Evolutionary conservation across 2,113 vertebrate species (phyloP).

Genomic region (Phainopepla nitens): DNA sequence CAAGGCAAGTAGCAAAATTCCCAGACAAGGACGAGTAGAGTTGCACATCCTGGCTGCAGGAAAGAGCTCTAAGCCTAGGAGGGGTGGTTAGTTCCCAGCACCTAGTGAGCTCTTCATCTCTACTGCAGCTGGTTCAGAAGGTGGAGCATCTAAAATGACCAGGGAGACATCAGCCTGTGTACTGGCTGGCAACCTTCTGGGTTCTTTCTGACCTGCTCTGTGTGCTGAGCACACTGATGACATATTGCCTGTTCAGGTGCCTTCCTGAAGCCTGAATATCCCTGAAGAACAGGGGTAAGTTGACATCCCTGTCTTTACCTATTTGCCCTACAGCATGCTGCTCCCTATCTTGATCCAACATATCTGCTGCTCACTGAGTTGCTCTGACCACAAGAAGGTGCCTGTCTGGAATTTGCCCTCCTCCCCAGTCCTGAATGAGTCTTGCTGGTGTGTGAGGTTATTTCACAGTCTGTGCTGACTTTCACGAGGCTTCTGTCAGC

Average conservation of each 20-base stretch:
- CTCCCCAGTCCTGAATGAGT: background rate
- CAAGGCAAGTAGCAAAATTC: rapidly evolving
- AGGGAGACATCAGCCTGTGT: background rate
- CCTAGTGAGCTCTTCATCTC: background rate
- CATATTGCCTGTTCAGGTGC: background rate
- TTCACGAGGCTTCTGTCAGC: background rate
- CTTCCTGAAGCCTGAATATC: background rate
- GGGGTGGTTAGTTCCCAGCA: no score
- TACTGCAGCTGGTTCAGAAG: background rate
- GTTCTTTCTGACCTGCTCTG: background rate
- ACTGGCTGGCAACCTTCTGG: background rate
- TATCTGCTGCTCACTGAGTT: background rate
- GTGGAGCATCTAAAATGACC: rapidly evolving
- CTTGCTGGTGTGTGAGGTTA: background rate
- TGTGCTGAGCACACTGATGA: background rate
- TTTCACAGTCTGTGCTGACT: background rate
- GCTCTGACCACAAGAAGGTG: background rate
- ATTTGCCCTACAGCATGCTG: background rate
- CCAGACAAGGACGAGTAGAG: rapidly evolving
- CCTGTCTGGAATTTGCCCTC: background rate
- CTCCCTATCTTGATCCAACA: background rate
- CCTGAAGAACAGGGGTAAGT: background rate
- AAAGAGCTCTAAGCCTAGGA: background rate
- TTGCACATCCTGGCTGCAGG: background rate
- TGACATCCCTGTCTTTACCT: background rate